Evolutionary conservation across 2,113 vertebrate genomes (phyloP).

Genomic region (Pholis gunnellus): DNA sequence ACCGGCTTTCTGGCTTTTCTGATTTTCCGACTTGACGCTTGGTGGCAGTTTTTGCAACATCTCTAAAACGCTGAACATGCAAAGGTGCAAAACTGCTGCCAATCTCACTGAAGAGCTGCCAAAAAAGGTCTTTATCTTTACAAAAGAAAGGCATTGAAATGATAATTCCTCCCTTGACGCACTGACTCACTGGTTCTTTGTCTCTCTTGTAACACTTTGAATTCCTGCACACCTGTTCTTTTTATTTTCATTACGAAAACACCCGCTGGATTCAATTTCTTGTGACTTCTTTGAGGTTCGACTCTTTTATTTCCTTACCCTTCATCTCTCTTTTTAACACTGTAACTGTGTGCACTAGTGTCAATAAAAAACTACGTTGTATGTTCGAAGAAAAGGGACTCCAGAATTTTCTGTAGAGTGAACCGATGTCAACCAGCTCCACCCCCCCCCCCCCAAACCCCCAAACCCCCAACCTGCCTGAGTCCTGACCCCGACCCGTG

Average conservation of each 20-base stretch:
- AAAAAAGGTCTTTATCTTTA: background rate
- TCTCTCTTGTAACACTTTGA: conserved; percentile 59
- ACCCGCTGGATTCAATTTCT: conserved; percentile 66
- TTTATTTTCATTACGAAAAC: conserved; percentile 54
- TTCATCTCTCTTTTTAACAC: conserved; percentile 81
- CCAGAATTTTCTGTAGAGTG: conserved; percentile 82
- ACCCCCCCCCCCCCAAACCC: background rate
- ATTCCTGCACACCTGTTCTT: conserved; percentile 75
- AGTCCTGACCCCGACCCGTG: background rate
- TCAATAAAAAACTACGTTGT: conserved; percentile 91
- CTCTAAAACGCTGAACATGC: conserved; percentile 4
- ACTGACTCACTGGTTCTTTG: conserved; percentile 49
- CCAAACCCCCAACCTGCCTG: background rate
- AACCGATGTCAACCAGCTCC: background rate
- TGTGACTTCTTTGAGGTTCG: conserved; percentile 25
- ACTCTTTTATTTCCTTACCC: conserved; percentile 69
- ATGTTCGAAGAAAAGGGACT: conserved; percentile 84
- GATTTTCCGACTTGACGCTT: background rate
- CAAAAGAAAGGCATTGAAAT: background rate
- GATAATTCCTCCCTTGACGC: conserved; percentile 1
- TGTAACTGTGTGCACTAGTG: conserved; percentile 91
- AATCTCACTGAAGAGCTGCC: background rate
- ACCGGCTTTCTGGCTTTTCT: background rate
- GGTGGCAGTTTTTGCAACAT: conserved; percentile 1
- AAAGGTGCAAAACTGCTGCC: conserved; percentile 4